Evolutionary conservation across 2,888 invertebrate species (phyloP), one percentile per base, ranked within the genome.

Genomic region (Volucella bombylans): DNA sequence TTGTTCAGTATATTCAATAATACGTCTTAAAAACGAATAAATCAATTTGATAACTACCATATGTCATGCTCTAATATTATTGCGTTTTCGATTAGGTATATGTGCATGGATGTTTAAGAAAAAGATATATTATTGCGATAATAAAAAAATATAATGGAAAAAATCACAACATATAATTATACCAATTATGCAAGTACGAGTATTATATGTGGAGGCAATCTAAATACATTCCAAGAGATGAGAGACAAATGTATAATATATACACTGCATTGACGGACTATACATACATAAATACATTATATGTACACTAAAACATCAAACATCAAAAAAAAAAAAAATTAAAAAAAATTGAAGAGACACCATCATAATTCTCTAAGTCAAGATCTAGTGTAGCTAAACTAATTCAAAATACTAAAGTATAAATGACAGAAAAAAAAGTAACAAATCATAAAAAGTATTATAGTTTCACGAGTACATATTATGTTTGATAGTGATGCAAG

Each of bases 401-500:
- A 78, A 65, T 43, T 50, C 10, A 61, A 67, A 18, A 14, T 38
- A 52, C 41, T 64, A 59, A 54, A 74, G 23, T 38, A 43, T 43
- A 49, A 31, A 55, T 73, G 31, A 39, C 18, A 54, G n/a, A 38
- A 59, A 69, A 79, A 57, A 61, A 71, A 43, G 55, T 54, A 38
- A 15, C 52, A 80, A 76, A 61, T 38, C 9, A 74, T 45, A 18
- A 57, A 73, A 52, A 68, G 38, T 10, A n/a, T n/a, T n/a, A n/a
- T n/a, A 61, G 39, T 49, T 73, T 68, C 65, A 43, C 82, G 52
- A 81, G 71, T 73, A 31, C 31, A 31, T 31, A 31, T 31, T 31
- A 31, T 71, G 71, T 77, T 81, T 73, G 85, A 85, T 67, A 85
- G 81, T 81, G 85, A 85, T 85, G 85, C 85, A 85, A 76, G 45